Percentiles rank a stretch among this genome's conserved stretches.
phyloP scores from a whole-genome alignment of 1,140 invertebrate species.

The Pseudomyrmex gracilis region DNA sequence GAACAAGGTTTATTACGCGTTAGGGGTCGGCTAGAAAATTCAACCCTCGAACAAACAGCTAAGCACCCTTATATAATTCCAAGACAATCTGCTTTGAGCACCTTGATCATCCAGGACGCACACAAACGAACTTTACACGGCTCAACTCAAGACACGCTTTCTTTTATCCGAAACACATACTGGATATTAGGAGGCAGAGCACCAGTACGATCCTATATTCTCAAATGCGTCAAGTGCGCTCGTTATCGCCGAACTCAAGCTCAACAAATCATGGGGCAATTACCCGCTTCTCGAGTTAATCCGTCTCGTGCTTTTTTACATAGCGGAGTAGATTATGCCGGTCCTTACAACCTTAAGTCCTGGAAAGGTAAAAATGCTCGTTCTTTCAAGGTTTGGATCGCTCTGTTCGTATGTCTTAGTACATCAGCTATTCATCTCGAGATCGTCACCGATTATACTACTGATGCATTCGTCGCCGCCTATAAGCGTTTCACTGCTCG shows the following conservation, averaged over 20 bases:
- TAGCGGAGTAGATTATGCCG: conserved; percentile 16
- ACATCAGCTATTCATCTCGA: too few species aligned
- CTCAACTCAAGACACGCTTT: not conserved
- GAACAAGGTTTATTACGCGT: too few species aligned
- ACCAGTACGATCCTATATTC: not conserved
- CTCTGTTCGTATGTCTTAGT: conserved; percentile 61
- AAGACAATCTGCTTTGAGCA: too few species aligned
- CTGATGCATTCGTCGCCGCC: conserved; percentile 66
- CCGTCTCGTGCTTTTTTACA: not conserved
- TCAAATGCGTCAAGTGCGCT: not conserved
- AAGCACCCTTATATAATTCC: too few species aligned
- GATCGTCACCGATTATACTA: conserved; percentile 68
- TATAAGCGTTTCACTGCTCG: too few species aligned
- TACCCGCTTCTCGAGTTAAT: not conserved
- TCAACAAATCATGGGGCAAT: not conserved
- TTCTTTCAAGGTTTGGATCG: conserved; percentile 58
- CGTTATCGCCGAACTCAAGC: not conserved
- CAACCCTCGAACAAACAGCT: too few species aligned
- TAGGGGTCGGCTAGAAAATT: too few species aligned
- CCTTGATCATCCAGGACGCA: too few species aligned
- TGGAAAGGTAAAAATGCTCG: conserved; percentile 3
- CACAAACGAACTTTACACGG: not conserved
- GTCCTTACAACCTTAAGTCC: conserved; percentile 12
- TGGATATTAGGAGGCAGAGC: not conserved
- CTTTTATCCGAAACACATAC: not conserved